Evolutionary conservation across 2,113 vertebrate genomes (phyloP).

Genomic region (Carlito syrichta): DNA sequence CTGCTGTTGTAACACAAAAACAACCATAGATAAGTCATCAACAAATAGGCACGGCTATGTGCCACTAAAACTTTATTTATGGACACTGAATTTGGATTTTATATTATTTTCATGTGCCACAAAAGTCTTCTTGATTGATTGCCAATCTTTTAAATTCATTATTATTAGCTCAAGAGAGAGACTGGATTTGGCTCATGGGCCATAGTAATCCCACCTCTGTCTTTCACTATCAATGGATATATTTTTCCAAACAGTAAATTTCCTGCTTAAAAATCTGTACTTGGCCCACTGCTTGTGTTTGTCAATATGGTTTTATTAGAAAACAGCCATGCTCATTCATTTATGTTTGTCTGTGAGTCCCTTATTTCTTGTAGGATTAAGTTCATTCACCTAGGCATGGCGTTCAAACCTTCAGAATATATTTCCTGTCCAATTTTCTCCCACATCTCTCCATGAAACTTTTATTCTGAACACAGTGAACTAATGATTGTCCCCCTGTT

Average conservation of each 20-base stretch:
- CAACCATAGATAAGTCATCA: background rate
- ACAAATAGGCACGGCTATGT: background rate
- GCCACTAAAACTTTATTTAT: background rate
- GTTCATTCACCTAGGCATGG: background rate
- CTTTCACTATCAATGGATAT: background rate
- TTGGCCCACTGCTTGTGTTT: background rate
- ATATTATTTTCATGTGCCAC: background rate
- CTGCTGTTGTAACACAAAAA: background rate
- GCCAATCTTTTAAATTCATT: background rate
- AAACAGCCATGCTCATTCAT: background rate
- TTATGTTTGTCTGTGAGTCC: background rate
- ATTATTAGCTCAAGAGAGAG: background rate
- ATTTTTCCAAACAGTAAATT: background rate
- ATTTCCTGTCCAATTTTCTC: background rate
- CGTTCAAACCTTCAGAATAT: background rate
- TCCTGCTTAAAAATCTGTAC: background rate
- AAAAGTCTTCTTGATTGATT: background rate
- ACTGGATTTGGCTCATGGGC: background rate
- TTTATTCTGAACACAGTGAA: background rate
- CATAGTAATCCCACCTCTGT: too few relatives aligned
- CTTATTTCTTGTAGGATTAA: background rate
- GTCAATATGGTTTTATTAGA: background rate
- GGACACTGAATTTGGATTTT: background rate
- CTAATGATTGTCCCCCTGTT: too few relatives aligned
- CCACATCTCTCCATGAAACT: background rate